Conservation (phyloP, 2,797 vertebrate genomes). For the Eidolon dupreanum region DNA sequence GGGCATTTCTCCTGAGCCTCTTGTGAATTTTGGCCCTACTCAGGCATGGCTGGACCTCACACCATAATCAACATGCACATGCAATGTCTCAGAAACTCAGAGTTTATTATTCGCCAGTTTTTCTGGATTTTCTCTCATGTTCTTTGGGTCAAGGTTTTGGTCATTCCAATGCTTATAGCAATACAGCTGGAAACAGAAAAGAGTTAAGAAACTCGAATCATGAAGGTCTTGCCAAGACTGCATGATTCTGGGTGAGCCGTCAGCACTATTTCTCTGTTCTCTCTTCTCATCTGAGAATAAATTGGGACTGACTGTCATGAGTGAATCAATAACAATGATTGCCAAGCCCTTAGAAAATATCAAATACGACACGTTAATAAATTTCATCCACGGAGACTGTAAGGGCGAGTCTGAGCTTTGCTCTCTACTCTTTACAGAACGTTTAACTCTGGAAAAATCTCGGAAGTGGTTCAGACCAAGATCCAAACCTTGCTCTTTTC, state of each 20-base stretch:
- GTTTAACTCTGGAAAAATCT: neutral
- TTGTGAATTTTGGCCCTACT: too few relatives aligned
- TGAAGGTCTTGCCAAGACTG: neutral
- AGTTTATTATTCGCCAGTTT: neutral
- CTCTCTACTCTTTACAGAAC: neutral
- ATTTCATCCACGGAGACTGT: neutral
- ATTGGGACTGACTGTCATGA: neutral
- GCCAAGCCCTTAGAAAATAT: slow-evolving; percentile 32
- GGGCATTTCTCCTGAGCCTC: neutral
- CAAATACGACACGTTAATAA: neutral
- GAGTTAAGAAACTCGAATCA: neutral
- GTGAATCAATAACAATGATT: neutral
- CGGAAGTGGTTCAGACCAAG: neutral
- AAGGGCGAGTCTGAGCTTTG: neutral
- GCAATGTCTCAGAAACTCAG: neutral
- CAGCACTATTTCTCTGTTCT: neutral
- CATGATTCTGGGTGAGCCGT: neutral
- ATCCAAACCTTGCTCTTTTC: neutral
- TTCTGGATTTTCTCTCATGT: neutral
- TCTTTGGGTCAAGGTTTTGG: neutral
- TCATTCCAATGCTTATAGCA: neutral
- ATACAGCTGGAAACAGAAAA: neutral
- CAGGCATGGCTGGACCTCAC: neutral
- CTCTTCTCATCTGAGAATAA: neutral
- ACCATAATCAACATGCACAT: neutral